phyloP scores from a whole-genome alignment of 1,140 invertebrate species.

The Drosophila gunungcola region DNA sequence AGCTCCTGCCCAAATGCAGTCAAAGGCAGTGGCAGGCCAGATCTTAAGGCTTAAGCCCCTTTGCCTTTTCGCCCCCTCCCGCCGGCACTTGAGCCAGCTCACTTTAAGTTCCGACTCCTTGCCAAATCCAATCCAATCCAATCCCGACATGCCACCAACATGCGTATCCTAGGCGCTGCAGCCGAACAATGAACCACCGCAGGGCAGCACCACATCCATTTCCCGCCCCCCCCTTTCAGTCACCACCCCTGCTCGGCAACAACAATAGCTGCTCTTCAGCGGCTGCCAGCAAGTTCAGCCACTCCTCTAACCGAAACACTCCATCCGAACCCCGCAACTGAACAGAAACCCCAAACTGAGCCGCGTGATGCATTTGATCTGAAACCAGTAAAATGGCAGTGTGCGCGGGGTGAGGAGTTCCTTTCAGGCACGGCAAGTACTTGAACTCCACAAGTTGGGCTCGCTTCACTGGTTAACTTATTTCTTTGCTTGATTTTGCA shows the following conservation, averaged over 20 bases:
- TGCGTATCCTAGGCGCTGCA: conserved; percentile 65
- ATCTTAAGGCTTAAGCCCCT: conserved; percentile 27
- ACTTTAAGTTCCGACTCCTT: conserved; percentile 30
- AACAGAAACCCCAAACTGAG: conserved; percentile 42
- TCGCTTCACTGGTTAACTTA: conserved; percentile 27
- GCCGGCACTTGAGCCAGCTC: conserved; percentile 20
- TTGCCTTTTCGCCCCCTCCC: not conserved
- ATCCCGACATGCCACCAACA: conserved; percentile 66
- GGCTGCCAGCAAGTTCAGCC: conserved; percentile 56
- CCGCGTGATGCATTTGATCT: conserved; percentile 71
- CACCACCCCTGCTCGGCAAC: not conserved
- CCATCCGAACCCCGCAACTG: not conserved
- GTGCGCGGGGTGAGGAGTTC: conserved; percentile 22
- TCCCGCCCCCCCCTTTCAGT: conserved; percentile 7
- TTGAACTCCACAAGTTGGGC: conserved; percentile 14
- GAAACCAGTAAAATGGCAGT: conserved; percentile 61
- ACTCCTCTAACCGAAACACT: not conserved
- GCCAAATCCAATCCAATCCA: conserved; percentile 62
- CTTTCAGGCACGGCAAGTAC: conserved; percentile 24
- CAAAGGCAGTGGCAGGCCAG: conserved; percentile 50
- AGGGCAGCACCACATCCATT: conserved; percentile 43
- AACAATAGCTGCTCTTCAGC: conserved; percentile 40
- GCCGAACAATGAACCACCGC: conserved; percentile 70
- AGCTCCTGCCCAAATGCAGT: conserved; percentile 20
- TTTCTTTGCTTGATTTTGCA: conserved; percentile 17